Base-by-base conservation (phyloP, 1,140 invertebrate genomes). In the Achatina immaculata region DNA sequence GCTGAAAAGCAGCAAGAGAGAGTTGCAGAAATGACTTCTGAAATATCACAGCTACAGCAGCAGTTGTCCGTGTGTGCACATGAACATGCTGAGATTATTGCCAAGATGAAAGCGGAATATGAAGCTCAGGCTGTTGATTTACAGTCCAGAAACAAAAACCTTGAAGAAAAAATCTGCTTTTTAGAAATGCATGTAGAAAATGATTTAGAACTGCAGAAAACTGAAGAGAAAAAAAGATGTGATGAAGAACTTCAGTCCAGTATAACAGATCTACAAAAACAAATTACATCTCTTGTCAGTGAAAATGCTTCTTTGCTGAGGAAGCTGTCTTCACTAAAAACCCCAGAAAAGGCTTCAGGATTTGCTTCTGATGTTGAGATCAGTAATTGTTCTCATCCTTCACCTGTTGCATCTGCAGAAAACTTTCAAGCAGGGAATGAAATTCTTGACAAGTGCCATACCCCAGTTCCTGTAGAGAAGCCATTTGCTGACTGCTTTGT, bases 1-100 rank as follows among this genome's bases (percentile, higher is more conserved):
- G 45, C 51, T 24, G 81, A 75, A 36, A 45, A 66, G 36, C 58
- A 80, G 19, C 19, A 58, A 7, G 28, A 36, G 36, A 51, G 38
- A 16, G 55, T 16, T 2, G 24, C 1, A 24, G 76, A 68, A 31
- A 43, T 66, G 58, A 55, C 7, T 6, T 62, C 66, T 71, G 81
- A 85, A n/a, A 78, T 81, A 4, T 74, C 31, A 19, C 69, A 82
- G 36, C 55, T 86, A 48, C 73, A 83, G 45, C 72, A 81, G 9
- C 78, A 82, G 43, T 76, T 81, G 42, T 75, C 55, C 19, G 83
- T 0, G 6, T n/a, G 48, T 42, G 40, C 28, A 31, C 31, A 24
- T 38, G 24, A 58, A 75, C 2, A 62, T 36, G 14, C 16, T 65
- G 66, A 75, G 36, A 28, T 9, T 45, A 31, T 81, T 28, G 28